phyloP scores from a whole-genome alignment of 2,113 vertebrate genomes.

The Lagopus muta region DNA sequence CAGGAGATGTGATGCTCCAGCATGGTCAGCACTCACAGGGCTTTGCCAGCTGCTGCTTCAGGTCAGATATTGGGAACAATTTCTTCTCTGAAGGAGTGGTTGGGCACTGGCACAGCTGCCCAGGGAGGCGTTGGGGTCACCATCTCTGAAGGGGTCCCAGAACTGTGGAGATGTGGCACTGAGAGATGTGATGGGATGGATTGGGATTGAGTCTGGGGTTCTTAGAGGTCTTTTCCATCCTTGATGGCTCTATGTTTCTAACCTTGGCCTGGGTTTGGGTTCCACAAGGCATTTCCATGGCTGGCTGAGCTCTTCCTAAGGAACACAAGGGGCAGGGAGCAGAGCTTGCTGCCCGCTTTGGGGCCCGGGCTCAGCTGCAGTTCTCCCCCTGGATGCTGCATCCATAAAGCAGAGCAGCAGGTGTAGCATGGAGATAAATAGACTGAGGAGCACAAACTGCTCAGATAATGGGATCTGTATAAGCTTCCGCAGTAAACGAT shows the following conservation, averaged over 20 bases:
- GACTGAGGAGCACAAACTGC: conserved; percentile 25
- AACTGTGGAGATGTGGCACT: no score
- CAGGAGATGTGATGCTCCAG: accelerated
- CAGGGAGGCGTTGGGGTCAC: neutral
- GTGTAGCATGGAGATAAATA: conserved; percentile 46
- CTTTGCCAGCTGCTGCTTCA: no score
- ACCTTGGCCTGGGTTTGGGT: neutral
- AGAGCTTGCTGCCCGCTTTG: accelerated
- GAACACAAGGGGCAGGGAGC: neutral
- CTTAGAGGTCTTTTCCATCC: no score
- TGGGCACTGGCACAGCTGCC: no score
- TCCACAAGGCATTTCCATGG: neutral
- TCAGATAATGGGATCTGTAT: conserved; percentile 40
- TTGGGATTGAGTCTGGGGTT: no score
- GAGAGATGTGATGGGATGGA: no score
- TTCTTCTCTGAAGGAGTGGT: no score
- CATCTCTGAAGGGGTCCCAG: neutral
- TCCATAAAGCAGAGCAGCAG: neutral
- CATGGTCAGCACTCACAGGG: no score
- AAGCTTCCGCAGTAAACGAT: conserved; percentile 32
- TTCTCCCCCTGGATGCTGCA: neutral
- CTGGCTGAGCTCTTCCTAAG: neutral
- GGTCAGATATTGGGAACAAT: no score
- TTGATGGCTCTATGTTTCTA: no score
- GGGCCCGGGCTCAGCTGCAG: neutral